Percentiles rank a stretch among this genome's conserved stretches.
phyloP scores from a whole-genome alignment of 1,140 invertebrate genomes.

The Rhynchophorus ferrugineus region DNA sequence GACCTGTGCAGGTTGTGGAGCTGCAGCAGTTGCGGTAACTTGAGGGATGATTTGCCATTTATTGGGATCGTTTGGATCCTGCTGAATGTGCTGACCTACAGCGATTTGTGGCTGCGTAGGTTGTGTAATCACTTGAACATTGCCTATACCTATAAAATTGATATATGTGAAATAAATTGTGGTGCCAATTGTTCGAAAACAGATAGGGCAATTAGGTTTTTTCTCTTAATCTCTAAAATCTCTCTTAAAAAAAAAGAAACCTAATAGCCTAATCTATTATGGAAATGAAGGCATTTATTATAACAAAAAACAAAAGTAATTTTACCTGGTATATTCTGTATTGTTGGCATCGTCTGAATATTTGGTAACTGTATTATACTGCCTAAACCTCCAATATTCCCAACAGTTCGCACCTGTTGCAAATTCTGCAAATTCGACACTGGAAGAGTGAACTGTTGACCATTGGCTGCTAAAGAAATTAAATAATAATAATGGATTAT shows the following conservation, averaged over 20 bases:
- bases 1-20: conserved; percentile 36
- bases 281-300: too few species aligned
- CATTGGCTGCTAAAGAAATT: conserved; percentile 57
- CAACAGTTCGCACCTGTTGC: conserved; percentile 33
- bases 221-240: too few species aligned
- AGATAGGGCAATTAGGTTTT: too few species aligned
- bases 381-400: conserved; percentile 28
- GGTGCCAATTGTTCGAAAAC: too few species aligned
- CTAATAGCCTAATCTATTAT: too few species aligned
- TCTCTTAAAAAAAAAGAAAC: too few species aligned
- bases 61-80: conserved; percentile 67
- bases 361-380: conserved; percentile 41
- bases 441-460: conserved; percentile 56
- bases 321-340: conserved; percentile 41
- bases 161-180: not conserved
- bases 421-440: conserved; percentile 59
- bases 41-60: conserved; percentile 70
- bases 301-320: too few species aligned
- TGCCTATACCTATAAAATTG: conserved; percentile 54
- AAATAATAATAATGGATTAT: too few species aligned
- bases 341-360: conserved; percentile 39
- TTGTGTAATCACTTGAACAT: conserved; percentile 63
- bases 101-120: conserved; percentile 40
- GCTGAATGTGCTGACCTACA: conserved; percentile 55
- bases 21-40: conserved; percentile 26